Evolutionary conservation across 2,888 invertebrate species (phyloP).

Genomic region (Hyalella azteca): DNA sequence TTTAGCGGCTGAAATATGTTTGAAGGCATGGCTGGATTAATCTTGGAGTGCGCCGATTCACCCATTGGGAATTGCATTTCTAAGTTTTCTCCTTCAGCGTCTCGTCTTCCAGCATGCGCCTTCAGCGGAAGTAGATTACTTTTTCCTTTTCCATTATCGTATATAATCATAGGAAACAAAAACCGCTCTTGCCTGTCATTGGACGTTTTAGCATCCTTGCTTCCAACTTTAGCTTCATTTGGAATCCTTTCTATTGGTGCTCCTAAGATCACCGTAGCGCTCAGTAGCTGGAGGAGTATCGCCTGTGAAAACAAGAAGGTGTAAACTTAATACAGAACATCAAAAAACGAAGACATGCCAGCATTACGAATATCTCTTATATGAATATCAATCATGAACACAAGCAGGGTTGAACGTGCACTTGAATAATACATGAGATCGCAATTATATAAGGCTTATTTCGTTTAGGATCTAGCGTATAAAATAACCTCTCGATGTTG

Average conservation of each 20-base stretch:
- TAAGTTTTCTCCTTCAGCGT: not conserved
- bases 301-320: not conserved
- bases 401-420: too few relatives aligned
- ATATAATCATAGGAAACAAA: not conserved
- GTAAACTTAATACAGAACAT: not conserved
- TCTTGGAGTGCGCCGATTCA: not conserved
- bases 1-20: too few relatives aligned
- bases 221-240: not conserved
- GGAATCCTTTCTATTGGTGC: not conserved
- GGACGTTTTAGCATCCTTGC: not conserved
- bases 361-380: too few relatives aligned
- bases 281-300: not conserved
- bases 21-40: not conserved
- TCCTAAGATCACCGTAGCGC: too few relatives aligned
- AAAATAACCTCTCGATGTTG: too few relatives aligned
- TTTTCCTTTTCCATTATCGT: not conserved
- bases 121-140: not conserved
- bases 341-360: too few relatives aligned
- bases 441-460: too few relatives aligned
- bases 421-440: too few relatives aligned
- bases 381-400: too few relatives aligned
- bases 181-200: not conserved
- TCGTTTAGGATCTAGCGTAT: too few relatives aligned
- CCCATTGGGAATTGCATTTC: not conserved
- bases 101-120: not conserved